phyloP scores from a whole-genome alignment of 2,113 vertebrate species.

The Chrysemys picta region DNA sequence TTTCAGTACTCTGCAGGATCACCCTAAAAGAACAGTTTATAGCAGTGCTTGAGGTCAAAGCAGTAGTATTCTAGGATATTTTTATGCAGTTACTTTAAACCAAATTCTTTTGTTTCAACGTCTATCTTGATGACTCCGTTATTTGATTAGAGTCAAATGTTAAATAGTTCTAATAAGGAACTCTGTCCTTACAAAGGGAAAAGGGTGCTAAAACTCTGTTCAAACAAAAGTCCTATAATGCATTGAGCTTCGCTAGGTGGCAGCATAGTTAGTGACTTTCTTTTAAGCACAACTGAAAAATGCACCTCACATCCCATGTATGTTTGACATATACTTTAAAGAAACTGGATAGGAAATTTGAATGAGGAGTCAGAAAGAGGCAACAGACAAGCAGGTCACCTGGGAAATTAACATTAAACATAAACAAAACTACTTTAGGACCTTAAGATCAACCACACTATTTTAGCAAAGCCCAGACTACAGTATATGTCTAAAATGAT shows the following conservation, averaged over 20 bases:
- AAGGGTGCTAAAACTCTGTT: not conserved
- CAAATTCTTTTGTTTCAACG: not conserved
- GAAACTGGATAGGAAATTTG: not conserved
- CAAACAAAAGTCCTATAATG: not conserved
- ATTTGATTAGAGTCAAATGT: not conserved
- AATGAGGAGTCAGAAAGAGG: constrained; percentile 1
- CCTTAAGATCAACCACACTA: not conserved
- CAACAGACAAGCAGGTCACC: not conserved
- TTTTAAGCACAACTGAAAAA: not conserved
- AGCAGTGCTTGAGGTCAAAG: not conserved
- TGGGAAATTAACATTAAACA: not conserved
- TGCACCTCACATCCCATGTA: not conserved
- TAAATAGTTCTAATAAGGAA: not conserved
- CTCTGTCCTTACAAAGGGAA: not conserved
- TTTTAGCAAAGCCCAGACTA: not conserved
- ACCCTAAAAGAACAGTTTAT: not conserved
- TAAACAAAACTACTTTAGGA: not conserved
- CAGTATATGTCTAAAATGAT: not conserved
- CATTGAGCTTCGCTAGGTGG: constrained; percentile 76
- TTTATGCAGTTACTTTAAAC: not conserved
- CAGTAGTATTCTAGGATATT: not conserved
- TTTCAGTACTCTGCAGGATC: not conserved
- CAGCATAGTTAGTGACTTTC: constrained; percentile 67
- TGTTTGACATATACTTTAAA: not conserved
- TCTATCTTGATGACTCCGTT: not conserved